Base-by-base conservation (phyloP, 2,113 vertebrate species). In the Cyprichromis sp. region DNA sequence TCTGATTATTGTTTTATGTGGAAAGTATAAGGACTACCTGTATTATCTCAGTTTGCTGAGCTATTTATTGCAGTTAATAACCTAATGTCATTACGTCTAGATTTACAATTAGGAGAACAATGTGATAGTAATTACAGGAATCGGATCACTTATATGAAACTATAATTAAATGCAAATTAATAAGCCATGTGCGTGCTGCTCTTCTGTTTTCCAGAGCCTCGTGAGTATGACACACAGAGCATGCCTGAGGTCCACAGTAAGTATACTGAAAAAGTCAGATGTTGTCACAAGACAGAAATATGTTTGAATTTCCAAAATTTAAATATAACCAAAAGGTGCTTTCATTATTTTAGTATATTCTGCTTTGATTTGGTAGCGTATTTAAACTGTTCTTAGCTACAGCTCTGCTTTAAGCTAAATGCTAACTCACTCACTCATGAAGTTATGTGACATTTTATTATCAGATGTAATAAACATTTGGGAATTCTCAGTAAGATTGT, bases 171-270 rank as follows among this genome's bases (percentile, higher is more conserved):
- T 50, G 42, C 71, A 50, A 50, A 78, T 52, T 52, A 52, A 52
- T 78, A 78, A 78, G 26, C 26, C n/a, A 17, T 78, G 17, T 73
- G 38, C 7, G 6, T 5, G 4, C n/a, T 68, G 59, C 5, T 78
- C 6, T 83, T 87, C 31, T 94, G 71, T 90, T 26, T 86, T 76
- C 26, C 85, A 96, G 95, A 91, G 24, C 31, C 45, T 8, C 57
- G 6, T 82, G 93, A 94, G 8, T 94, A 92, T 80, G 92, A 96
- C 63, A 93, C 88, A n/a, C 85, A 92, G 82, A 96, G 93, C 87
- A 94, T 93, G 88, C 91, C 93, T 8, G 95, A 95, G 5, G 87
- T 91, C 45, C 89, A 93, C 50, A 90, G 95, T 96, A 81, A 94
- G 94, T 94, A 29, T 1, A 53, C 16, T 24, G 3, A 66, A 42